Percentiles rank a stretch among this genome's conserved stretches.
Conservation (phyloP, 2,797 vertebrate genomes). For the Sebastolobus alascanus region DNA sequence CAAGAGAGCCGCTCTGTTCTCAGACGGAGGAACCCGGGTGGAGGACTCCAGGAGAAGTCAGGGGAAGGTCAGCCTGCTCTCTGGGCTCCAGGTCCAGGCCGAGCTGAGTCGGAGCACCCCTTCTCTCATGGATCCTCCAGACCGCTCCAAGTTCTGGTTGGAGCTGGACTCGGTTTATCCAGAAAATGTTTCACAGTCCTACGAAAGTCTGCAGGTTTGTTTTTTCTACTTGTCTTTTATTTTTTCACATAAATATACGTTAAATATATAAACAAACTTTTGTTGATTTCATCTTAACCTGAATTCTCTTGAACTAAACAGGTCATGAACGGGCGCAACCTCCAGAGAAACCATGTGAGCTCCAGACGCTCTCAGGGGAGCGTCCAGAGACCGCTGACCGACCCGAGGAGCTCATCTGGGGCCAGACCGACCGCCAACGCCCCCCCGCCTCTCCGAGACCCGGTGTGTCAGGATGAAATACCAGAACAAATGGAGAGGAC, state of each 20-base stretch:
- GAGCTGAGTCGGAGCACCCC: slow-evolving; percentile 92
- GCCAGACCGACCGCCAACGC: slow-evolving; percentile 53
- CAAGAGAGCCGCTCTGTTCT: slow-evolving; percentile 90
- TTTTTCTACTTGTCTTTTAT: not conserved
- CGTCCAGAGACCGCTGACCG: slow-evolving; percentile 51
- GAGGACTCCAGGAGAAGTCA: slow-evolving; percentile 32
- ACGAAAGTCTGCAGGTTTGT: slow-evolving; percentile 86
- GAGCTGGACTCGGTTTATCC: slow-evolving; percentile 88
- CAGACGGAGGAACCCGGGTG: slow-evolving; percentile 75
- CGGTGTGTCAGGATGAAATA: slow-evolving; percentile 7
- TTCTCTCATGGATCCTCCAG: slow-evolving; percentile 88
- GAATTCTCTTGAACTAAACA: slow-evolving; percentile 11
- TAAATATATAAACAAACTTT: not conserved
- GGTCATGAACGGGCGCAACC: slow-evolving; percentile 77
- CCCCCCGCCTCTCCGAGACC: slow-evolving; percentile 45
- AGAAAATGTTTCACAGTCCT: slow-evolving; percentile 88
- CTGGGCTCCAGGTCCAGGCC: slow-evolving; percentile 82
- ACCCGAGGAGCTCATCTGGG: slow-evolving; percentile 79
- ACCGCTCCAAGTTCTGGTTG: slow-evolving; percentile 92
- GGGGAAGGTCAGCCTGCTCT: slow-evolving; percentile 28
- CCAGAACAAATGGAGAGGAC: slow-evolving; percentile 31
- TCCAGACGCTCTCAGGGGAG: slow-evolving; percentile 40
- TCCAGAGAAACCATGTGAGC: slow-evolving; percentile 57
- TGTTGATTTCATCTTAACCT: not conserved
- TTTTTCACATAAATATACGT: not conserved